Conservation (phyloP, 2,113 vertebrate genomes). For the Dipodomys ordii region DNA sequence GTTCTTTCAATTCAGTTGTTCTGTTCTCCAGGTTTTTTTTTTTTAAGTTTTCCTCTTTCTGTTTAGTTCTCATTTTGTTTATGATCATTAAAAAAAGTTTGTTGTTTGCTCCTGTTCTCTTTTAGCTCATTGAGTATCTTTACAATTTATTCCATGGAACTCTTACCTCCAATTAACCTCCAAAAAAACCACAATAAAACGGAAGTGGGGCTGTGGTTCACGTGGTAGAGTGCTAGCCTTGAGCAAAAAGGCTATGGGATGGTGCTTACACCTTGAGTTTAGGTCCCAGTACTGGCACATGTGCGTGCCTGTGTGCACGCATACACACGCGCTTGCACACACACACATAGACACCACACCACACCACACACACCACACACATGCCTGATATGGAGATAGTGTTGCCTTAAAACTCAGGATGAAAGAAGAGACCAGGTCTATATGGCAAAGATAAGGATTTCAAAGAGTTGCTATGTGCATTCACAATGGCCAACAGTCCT, state of each 20-base stretch:
- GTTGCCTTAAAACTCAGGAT: background rate
- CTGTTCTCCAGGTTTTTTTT: background rate
- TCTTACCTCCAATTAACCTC: too few relatives aligned
- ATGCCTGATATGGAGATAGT: background rate
- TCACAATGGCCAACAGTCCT: conserved; percentile 57
- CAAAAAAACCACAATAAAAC: too few relatives aligned
- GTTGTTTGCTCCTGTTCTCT: too few relatives aligned
- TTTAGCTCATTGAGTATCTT: background rate
- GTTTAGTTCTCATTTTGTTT: background rate
- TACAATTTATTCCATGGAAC: background rate
- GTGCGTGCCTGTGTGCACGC: too few relatives aligned
- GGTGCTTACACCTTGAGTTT: too few relatives aligned
- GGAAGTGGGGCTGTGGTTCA: too few relatives aligned
- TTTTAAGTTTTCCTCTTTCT: background rate
- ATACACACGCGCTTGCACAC: too few relatives aligned
- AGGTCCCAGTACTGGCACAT: too few relatives aligned
- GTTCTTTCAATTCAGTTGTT: background rate
- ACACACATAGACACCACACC: too few relatives aligned
- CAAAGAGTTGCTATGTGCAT: conserved; percentile 22
- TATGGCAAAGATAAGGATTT: background rate
- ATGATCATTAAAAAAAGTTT: background rate
- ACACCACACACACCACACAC: too few relatives aligned
- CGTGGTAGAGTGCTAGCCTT: too few relatives aligned
- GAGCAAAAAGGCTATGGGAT: too few relatives aligned
- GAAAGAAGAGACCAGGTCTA: background rate